A percentile compares a stretch with the other conserved stretches of the same genome.
These are phyloP conservation scores for Volucella inflata DNA, from an alignment of 2,888 invertebrate species.

Conservation along the genomic window DNA sequence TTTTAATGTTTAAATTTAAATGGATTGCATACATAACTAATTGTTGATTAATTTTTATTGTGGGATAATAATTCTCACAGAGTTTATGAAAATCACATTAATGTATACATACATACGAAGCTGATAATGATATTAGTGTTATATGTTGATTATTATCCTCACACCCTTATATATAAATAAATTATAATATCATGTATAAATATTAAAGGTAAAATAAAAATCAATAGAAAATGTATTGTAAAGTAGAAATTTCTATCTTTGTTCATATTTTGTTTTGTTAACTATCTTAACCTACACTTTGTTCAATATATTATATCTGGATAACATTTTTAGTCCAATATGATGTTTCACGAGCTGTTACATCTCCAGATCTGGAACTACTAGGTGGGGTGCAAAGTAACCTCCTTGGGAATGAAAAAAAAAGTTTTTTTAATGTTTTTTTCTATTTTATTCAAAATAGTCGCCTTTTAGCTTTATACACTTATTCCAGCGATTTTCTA, in stretches of 20 bases:
- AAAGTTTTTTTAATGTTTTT: too few relatives aligned
- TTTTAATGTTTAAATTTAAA: slow-evolving; percentile 32
- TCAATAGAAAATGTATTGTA: slow-evolving; percentile 52
- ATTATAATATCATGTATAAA: slow-evolving; percentile 40
- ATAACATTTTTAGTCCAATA: too few relatives aligned
- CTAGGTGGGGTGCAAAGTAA: too few relatives aligned
- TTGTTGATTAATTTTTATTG: slow-evolving; percentile 56
- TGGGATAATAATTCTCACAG: slow-evolving; percentile 49
- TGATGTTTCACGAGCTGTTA: too few relatives aligned
- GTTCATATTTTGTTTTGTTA: not conserved
- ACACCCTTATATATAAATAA: slow-evolving; percentile 42
- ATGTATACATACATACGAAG: slow-evolving; percentile 46
- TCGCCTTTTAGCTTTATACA: too few relatives aligned
- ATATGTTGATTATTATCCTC: slow-evolving; percentile 70
- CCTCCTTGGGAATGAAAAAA: too few relatives aligned
- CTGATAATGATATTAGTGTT: slow-evolving; percentile 42
- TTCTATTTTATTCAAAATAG: too few relatives aligned
- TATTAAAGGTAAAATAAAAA: slow-evolving; percentile 48
- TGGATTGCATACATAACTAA: slow-evolving; percentile 17
- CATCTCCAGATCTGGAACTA: too few relatives aligned
- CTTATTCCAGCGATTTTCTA: too few relatives aligned
- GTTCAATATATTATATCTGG: too few relatives aligned
- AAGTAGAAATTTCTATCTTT: slow-evolving; percentile 19
- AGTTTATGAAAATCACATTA: slow-evolving; percentile 45
- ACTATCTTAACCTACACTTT: too few relatives aligned